Evolutionary conservation across 2,797 vertebrate species (phyloP).

Genomic region (Tinamus major): DNA sequence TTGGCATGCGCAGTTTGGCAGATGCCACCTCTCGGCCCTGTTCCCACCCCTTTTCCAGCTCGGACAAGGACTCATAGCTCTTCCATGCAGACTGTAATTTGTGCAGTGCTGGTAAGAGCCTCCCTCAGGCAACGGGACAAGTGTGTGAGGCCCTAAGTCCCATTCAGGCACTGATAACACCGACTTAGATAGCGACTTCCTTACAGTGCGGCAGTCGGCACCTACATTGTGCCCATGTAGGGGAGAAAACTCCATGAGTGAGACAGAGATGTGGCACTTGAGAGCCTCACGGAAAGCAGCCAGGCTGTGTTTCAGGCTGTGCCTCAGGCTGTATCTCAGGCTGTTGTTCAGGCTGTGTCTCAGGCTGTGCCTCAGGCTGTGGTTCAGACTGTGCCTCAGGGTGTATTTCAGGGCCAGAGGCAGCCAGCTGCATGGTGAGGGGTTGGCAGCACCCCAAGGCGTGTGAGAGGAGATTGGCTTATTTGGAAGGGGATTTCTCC

Average conservation of each 20-base stretch:
- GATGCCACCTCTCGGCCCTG: neutral
- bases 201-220: neutral
- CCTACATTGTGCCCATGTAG: conserved; percentile 42
- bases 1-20: neutral
- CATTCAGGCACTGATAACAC: conserved; percentile 31
- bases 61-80: neutral
- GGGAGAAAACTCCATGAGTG: conserved; percentile 47
- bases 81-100: too few relatives aligned
- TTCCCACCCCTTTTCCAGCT: neutral
- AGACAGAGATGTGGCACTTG: neutral
- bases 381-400: neutral
- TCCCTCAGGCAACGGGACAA: neutral
- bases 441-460: conserved; percentile 12
- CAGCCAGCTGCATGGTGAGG: neutral
- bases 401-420: neutral
- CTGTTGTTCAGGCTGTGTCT: too few relatives aligned
- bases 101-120: neutral
- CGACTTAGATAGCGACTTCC: conserved; percentile 9
- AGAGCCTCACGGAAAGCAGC: conserved; percentile 14
- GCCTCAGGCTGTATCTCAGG: too few relatives aligned
- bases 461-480: neutral
- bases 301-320: too few relatives aligned
- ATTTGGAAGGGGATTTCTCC: neutral
- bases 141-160: neutral
- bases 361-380: too few relatives aligned